A percentile compares a stretch with the other conserved stretches of the same genome.
phyloP scores from a whole-genome alignment of 2,888 invertebrate genomes.

The Lissocephala sabroskyi region DNA sequence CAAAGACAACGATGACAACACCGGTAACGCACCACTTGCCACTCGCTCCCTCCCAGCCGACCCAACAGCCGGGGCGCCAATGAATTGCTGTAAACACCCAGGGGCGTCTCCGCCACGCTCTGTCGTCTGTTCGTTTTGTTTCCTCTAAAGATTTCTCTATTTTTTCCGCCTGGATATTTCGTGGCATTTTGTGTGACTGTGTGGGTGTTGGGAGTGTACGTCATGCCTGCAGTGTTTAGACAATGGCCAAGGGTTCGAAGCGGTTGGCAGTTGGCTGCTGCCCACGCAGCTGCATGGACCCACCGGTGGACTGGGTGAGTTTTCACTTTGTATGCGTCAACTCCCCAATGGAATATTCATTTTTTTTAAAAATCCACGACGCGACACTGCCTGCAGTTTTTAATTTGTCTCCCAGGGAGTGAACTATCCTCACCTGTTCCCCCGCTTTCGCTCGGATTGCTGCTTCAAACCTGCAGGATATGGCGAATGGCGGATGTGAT shows the following conservation, averaged over 20 bases:
- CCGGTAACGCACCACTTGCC: conserved; percentile 16
- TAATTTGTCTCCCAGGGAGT: conserved; percentile 38
- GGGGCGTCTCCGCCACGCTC: conserved; percentile 10
- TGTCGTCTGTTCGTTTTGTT: neutral
- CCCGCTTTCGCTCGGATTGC: no score
- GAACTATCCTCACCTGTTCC: no score
- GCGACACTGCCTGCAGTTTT: conserved; percentile 26
- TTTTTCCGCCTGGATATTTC: no score
- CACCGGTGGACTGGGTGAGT: no score
- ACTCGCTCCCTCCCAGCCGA: no score
- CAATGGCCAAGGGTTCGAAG: conserved; percentile 32
- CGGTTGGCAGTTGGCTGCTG: neutral
- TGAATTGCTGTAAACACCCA: conserved; percentile 36
- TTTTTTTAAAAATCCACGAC: neutral
- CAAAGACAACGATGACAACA: conserved; percentile 13
- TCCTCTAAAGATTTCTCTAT: conserved; percentile 16
- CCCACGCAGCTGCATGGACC: no score
- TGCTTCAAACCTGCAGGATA: neutral
- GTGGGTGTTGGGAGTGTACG: conserved; percentile 28
- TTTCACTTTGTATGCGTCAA: conserved; percentile 11
- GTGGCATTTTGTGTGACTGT: no score
- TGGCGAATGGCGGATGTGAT: conserved; percentile 35
- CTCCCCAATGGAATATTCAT: conserved; percentile 25
- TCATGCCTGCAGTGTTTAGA: conserved; percentile 33
- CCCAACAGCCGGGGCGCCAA: conserved; percentile 24